phyloP scores from a whole-genome alignment of 2,888 invertebrate genomes.

The Polietes domitor region DNA sequence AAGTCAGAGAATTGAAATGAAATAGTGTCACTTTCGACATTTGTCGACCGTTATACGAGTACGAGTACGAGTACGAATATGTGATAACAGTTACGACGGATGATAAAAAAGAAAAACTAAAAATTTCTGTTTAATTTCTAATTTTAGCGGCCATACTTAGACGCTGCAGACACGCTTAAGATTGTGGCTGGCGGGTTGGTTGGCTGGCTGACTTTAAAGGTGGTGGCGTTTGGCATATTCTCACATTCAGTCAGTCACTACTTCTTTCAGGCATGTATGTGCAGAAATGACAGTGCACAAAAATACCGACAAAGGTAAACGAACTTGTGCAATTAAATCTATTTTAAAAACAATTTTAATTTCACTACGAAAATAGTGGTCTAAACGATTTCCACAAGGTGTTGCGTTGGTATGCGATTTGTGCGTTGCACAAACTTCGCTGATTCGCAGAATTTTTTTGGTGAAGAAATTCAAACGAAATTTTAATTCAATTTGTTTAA shows the following conservation, averaged over 20 bases:
- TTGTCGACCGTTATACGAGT: conserved; percentile 53
- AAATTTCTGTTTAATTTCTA: conserved; percentile 16
- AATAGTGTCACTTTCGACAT: conserved; percentile 64
- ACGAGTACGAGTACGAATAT: too few species aligned
- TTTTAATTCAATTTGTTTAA: too few species aligned
- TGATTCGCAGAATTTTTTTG: too few species aligned
- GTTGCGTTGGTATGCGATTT: too few species aligned
- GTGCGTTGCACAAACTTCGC: too few species aligned
- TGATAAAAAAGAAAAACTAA: too few species aligned
- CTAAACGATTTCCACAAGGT: too few species aligned
- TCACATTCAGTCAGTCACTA: neutral
- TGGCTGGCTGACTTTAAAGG: too few species aligned
- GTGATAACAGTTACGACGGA: too few species aligned
- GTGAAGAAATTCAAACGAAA: too few species aligned
- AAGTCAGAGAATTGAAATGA: conserved; percentile 23
- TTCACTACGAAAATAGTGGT: too few species aligned
- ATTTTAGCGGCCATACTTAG: conserved; percentile 22
- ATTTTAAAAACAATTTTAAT: neutral
- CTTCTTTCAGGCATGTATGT: neutral
- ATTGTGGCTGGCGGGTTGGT: too few species aligned
- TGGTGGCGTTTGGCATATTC: neutral
- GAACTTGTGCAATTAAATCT: conserved; percentile 47
- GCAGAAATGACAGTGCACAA: neutral
- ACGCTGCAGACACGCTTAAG: neutral
- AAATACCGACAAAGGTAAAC: conserved; percentile 31